Conservation (phyloP, 2,797 vertebrate species). For the Trematomus bernacchii region DNA sequence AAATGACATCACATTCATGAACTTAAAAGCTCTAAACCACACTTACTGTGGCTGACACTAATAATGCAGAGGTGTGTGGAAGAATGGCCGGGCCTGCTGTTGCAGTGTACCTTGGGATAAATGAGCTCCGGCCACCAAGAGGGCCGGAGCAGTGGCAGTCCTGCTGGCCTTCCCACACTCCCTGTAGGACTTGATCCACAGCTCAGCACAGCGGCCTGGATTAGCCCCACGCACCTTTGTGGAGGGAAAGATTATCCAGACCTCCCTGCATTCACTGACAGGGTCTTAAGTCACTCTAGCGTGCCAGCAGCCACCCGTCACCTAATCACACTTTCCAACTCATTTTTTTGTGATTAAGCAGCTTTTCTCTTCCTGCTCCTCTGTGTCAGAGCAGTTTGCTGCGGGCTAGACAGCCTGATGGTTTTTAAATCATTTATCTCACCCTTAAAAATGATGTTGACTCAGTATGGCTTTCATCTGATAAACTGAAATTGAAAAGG, state of each 20-base stretch:
- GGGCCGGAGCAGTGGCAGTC: constrained; percentile 66
- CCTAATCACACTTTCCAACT: constrained; percentile 79
- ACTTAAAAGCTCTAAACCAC: background rate
- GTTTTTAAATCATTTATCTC: constrained; percentile 45
- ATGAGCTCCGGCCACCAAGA: constrained; percentile 70
- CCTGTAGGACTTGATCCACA: constrained; percentile 82
- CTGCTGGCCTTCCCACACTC: constrained; percentile 86
- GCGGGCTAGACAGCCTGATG: constrained; percentile 26
- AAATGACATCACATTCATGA: constrained; percentile 19
- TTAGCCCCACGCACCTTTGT: constrained; percentile 86
- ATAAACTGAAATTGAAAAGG: background rate
- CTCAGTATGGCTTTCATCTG: constrained; percentile 17
- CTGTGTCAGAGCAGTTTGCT: constrained; percentile 49
- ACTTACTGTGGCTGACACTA: constrained; percentile 11
- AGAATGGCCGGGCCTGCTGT: constrained; percentile 58
- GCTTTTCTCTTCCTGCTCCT: constrained; percentile 75
- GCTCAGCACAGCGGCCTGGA: constrained; percentile 82
- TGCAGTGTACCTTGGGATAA: constrained; percentile 67
- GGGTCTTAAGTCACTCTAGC: constrained; percentile 86
- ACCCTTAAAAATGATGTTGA: constrained; percentile 25
- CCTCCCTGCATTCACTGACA: constrained; percentile 85
- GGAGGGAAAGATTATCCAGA: constrained; percentile 86
- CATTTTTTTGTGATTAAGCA: constrained; percentile 84
- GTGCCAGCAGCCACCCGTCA: constrained; percentile 80
- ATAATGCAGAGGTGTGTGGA: constrained; percentile 51